Base-by-base conservation (phyloP, 2,888 invertebrate species). In the Sipha maydis region DNA sequence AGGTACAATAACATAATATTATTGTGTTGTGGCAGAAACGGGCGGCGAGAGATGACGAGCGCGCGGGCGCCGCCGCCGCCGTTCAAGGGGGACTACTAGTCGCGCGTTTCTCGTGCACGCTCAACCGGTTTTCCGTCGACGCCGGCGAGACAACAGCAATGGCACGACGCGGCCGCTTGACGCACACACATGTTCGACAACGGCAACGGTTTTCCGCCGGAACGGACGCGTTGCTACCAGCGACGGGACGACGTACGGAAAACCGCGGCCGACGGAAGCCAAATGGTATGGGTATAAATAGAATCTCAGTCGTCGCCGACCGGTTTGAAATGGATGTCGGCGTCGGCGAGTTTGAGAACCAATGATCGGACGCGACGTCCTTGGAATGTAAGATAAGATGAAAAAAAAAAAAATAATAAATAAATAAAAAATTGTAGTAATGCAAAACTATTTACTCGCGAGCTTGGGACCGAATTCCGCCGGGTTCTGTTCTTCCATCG, bases 401-500 rank as follows among this genome's bases (percentile, higher is more conserved):
- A 54, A 4, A 77, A 48, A 41, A 48, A 41, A 41, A 21, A 25
- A 31, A 48, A 31, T 3, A 34, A 73, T 31, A 31, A 9, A 14
- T 14, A 31, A 14, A 71, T n/a, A 84, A 85, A 77, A 61, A 41
- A 77, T 54, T 54, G 54, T 38, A 28, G 48, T 25, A 17, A 69
- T 85, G 85, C 85, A 25, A 80, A 88, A 48, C 69, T 82, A 82
- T 67, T 88, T 88, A 88, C 88, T 88, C 48, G 56, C 38, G 21
- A 88, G 88, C 41, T 88, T 88, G 28, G 73, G 41, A 67, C 80
- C 80, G 82, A 88, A 88, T 88, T 82, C 88, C 73, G 75, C 4
- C 31, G 82, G 25, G 73, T 82, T 25, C 48, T 71, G 73, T 28
- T 67, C 73, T 21, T 73, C 82, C 73, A 38, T 91, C 78, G 91